Base-by-base conservation (phyloP, 2,113 vertebrate genomes). In the Hippolais icterina region DNA sequence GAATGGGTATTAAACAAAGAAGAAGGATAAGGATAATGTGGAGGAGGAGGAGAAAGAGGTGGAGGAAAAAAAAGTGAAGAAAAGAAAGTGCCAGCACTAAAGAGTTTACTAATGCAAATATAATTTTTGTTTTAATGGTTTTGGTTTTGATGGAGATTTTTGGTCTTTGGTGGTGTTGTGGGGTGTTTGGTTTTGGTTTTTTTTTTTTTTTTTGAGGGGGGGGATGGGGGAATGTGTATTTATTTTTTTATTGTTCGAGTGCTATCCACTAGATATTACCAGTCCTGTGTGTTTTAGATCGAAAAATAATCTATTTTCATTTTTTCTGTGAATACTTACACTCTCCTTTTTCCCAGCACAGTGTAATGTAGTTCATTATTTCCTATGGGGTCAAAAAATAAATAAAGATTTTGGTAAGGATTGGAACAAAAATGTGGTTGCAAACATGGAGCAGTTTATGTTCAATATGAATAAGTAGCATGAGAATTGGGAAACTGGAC, bases 221-320 rank as follows among this genome's bases (percentile, higher is more conserved):
- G 4, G 2, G 1, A 3, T 5, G 4, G 12, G 2, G 4, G 2
- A 2, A 4, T 5, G 4, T 12, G 3, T n/a, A 4, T 22, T 44
- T 44, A 39, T 9, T 35, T 35, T 66, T 6, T 79, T 65, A 16
- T 7, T 49, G 1, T 44, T 83, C 3, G 50, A 37, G 7, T n/a
- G 3, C 4, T 52, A 15, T 20, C 11, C 21, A 44, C 8, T 39
- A 10, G 5, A 6, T 57, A 22, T 46, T 61, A 3, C 7, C 20
- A 57, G 6, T 64, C 7, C 5, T 44, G 5, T 44, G 9, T 25
- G 60, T 65, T 1, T n/a, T 39, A 56, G 60, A 57, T 15, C 0
- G 1, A 89, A 81, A 25, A 89, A 61, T 25, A 6, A 29, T 47
- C 9, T 63, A 5, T 68, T 64, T 76, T 11, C 3, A 1, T 33